Conservation (phyloP, 2,888 invertebrate genomes). For the Patella pellucida region DNA sequence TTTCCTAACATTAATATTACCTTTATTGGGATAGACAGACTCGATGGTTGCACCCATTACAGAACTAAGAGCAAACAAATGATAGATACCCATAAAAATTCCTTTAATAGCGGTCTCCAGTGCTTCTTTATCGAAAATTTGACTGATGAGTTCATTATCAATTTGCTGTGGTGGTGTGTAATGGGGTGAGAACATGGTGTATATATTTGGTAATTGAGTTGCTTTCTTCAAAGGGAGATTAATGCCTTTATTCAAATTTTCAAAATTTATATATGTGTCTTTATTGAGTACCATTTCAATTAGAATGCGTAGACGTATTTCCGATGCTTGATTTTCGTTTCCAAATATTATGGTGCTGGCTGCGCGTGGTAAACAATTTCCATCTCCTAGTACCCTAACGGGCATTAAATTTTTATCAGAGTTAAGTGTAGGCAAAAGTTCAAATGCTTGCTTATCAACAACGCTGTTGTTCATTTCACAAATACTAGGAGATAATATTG, state of each 20-base stretch:
- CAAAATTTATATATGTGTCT: conserved; percentile 24
- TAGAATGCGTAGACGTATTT: conserved; percentile 30
- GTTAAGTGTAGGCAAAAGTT: neutral
- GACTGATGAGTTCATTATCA: conserved; percentile 25
- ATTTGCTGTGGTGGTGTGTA: conserved; percentile 29
- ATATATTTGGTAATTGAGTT: neutral
- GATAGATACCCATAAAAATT: conserved; percentile 31
- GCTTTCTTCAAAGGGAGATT: neutral
- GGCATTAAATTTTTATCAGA: neutral
- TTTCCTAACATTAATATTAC: conserved; percentile 35
- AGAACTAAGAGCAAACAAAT: conserved; percentile 33
- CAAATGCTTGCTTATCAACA: neutral
- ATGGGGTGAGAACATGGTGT: conserved; percentile 4
- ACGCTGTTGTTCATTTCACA: too few relatives aligned
- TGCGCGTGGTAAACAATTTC: conserved; percentile 33
- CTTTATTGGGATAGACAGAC: conserved; percentile 35
- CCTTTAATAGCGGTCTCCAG: conserved; percentile 27
- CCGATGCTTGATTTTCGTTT: conserved; percentile 13
- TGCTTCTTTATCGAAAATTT: conserved; percentile 28
- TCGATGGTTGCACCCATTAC: conserved; percentile 24
- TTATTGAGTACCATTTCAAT: conserved; percentile 26
- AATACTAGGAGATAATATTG: too few relatives aligned
- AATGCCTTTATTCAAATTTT: conserved; percentile 15
- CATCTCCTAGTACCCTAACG: conserved; percentile 23
- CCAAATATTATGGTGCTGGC: conserved; percentile 32